Base-by-base conservation (phyloP, 2,888 invertebrate genomes). In the Athripsodes cinereus region DNA sequence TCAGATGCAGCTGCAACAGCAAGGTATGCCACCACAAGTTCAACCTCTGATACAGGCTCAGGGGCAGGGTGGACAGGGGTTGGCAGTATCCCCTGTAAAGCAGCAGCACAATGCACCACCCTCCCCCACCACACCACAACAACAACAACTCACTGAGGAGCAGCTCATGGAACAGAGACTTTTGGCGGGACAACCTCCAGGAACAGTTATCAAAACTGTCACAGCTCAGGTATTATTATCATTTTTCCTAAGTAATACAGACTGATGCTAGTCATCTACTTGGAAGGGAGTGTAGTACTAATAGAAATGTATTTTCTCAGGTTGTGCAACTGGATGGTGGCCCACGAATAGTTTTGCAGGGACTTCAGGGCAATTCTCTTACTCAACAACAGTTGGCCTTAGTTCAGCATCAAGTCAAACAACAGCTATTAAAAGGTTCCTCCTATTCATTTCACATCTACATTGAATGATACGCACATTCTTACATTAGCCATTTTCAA, bases 321-420 rank as follows among this genome's bases (percentile, higher is more conserved):
- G 89, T 92, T 8, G 87, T 92, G 70, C 90, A 90, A 72, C 91
- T 92, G 0, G 85, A 84, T 58, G 88, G 88, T 66, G 92, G 92
- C 0, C 92, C 92, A 2, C 83, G 91, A 66, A 92, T 93, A 65
- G 90, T 93, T 11, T 73, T 93, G 55, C 92, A 92, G 71, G 92
- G 92, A 10, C 74, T 92, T 22, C 88, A 90, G 64, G 90, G 91
- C 0, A 87, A 90, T 60, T 88, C 90, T 64, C 86, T 93, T 64
- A 88, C 91, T 0, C 87, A 86, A 1, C 88, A 90, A 64, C 92
- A 93, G 71, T 71, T 92, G 65, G 84, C 87, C 2, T 81, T 90
- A 59, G 90, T 93, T 1, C 92, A 93, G 68, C 89, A 91, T 65
- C 92, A 93, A 79, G 92, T 93, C 18, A 92, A 92, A 71, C 91